phyloP scores from a whole-genome alignment of 2,888 invertebrate genomes.

The Calameuta filiformis region DNA sequence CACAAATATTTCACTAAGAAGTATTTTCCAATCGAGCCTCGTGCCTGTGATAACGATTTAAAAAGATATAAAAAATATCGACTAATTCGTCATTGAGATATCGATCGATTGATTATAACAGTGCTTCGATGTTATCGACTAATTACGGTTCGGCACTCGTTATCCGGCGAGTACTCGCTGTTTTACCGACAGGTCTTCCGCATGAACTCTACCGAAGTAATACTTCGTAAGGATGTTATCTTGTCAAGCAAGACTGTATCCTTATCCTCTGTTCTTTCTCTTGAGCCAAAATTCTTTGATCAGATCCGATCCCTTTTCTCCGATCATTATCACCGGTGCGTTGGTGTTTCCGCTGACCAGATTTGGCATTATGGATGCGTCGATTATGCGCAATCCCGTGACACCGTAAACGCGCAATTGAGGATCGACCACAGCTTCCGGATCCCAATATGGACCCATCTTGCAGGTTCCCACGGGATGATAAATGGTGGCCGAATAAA shows the following conservation, averaged over 20 bases:
- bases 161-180: background rate
- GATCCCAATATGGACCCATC: conserved; percentile 91
- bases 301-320: conserved; percentile 89
- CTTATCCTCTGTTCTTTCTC: conserved; percentile 57
- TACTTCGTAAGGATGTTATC: background rate
- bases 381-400: conserved; percentile 82
- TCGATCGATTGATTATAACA: background rate
- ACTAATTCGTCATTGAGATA: background rate
- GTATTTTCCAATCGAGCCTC: background rate
- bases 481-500: conserved; percentile 84
- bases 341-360: conserved; percentile 89
- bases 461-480: conserved; percentile 90
- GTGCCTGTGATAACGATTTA: background rate
- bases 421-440: conserved; percentile 84
- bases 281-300: conserved; percentile 86
- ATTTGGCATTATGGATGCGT: conserved; percentile 89
- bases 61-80: background rate
- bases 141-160: background rate
- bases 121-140: background rate
- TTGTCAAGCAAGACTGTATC: background rate
- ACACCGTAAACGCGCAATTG: conserved; percentile 84
- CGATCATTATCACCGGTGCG: conserved; percentile 90
- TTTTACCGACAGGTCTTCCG: background rate
- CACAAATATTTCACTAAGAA: background rate
- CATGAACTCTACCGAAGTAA: background rate